A percentile compares a stretch with the other conserved stretches of the same genome.
Conservation (phyloP, 2,113 vertebrate genomes). For the Anthoscopus minutus region DNA sequence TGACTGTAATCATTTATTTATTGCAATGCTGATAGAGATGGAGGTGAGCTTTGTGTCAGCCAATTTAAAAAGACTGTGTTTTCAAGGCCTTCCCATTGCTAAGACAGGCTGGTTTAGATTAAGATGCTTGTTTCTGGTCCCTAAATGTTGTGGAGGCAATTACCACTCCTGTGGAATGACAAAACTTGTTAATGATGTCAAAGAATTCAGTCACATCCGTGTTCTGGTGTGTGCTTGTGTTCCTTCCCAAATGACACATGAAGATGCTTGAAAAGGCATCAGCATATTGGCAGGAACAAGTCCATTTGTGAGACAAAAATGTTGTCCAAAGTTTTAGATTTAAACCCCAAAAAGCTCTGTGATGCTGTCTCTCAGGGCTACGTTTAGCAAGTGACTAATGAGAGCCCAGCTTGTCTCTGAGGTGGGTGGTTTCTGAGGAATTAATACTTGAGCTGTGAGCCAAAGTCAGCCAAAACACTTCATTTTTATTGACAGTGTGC, state of each 20-base stretch:
- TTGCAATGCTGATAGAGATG: conserved; percentile 35
- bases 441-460: background rate
- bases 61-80: background rate
- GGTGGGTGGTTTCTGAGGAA: background rate
- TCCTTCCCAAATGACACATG: background rate
- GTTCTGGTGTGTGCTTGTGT: background rate
- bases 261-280: background rate
- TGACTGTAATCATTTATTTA: conserved; percentile 54
- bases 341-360: background rate
- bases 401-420: background rate
- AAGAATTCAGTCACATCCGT: background rate
- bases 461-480: background rate
- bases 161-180: background rate
- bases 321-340: background rate
- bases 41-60: conserved; percentile 29
- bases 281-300: background rate
- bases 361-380: background rate
- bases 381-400: background rate
- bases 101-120: background rate
- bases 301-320: background rate
- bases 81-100: background rate
- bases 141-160: background rate
- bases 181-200: background rate
- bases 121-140: background rate
- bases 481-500: background rate